phyloP scores from a whole-genome alignment of 2,888 invertebrate genomes.

The Meiosimyza decipiens region DNA sequence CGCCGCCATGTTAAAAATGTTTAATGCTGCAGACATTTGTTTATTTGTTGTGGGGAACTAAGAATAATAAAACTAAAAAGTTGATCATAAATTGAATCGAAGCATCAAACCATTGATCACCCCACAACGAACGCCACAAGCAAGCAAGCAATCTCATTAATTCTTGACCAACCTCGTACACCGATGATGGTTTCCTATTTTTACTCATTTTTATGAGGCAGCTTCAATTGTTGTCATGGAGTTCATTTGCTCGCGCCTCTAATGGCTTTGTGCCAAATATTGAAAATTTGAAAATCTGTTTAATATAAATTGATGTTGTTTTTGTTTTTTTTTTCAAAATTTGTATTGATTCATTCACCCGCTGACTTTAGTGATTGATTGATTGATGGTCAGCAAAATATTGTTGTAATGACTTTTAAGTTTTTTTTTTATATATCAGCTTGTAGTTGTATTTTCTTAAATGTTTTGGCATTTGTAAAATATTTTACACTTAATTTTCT shows the following conservation, averaged over 20 bases:
- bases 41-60: no score
- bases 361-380: background rate
- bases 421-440: background rate
- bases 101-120: no score
- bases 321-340: background rate
- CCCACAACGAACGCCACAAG: no score
- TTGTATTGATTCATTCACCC: constrained; percentile 22
- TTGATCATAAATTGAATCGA: no score
- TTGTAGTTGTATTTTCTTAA: background rate
- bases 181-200: no score
- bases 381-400: constrained; percentile 10
- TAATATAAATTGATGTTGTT: background rate
- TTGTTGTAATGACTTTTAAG: background rate
- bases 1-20: no score
- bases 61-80: no score
- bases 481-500: no score
- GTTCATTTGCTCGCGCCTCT: constrained; percentile 1
- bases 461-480: background rate
- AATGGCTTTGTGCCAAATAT: constrained; percentile 8
- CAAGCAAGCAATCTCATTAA: no score
- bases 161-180: no score
- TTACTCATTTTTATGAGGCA: no score
- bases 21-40: no score
- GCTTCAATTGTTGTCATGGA: constrained; percentile 3
- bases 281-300: constrained; percentile 23